Percentiles rank a stretch among this genome's conserved stretches.
These are phyloP conservation scores for Kryptopterus vitreolus DNA, from an alignment of 2,797 vertebrate genomes.

Conservation along the genomic window DNA sequence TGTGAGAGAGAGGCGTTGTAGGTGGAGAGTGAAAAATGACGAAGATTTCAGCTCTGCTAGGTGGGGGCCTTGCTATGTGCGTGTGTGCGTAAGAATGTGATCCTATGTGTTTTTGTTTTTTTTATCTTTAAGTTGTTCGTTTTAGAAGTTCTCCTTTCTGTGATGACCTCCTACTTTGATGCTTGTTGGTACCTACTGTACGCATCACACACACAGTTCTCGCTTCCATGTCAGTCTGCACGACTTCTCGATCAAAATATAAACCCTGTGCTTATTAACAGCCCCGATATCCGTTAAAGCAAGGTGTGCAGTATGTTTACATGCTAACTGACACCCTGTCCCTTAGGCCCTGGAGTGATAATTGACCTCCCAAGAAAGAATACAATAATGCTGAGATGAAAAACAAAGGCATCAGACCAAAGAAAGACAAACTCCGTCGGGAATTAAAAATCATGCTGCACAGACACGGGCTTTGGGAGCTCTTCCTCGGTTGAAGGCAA, in stretches of 20 bases:
- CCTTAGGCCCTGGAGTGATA: neutral
- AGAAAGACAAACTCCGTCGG: constrained; percentile 11
- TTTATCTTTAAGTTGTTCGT: constrained; percentile 6
- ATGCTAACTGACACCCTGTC: neutral
- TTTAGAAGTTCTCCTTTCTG: constrained; percentile 7
- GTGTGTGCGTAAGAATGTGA: neutral
- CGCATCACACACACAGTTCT: neutral
- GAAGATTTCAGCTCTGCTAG: constrained; percentile 26
- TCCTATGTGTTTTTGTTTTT: neutral
- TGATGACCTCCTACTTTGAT: neutral
- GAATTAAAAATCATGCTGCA: constrained; percentile 22
- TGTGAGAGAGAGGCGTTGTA: constrained; percentile 40
- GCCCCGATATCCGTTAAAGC: neutral
- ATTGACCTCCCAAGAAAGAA: constrained; percentile 13
- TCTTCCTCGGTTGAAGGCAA: constrained; percentile 20
- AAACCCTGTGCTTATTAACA: neutral
- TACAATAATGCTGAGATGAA: neutral
- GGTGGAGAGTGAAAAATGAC: constrained; percentile 38
- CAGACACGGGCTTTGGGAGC: constrained; percentile 28
- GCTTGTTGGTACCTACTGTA: neutral
- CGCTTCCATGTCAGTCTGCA: neutral
- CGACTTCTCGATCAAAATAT: neutral
- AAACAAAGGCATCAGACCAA: constrained; percentile 12
- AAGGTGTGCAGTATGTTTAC: neutral
- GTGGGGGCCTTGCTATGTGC: constrained; percentile 16